phyloP scores from a whole-genome alignment of 2,797 vertebrate genomes.

The Gymnothorax reevesii region DNA sequence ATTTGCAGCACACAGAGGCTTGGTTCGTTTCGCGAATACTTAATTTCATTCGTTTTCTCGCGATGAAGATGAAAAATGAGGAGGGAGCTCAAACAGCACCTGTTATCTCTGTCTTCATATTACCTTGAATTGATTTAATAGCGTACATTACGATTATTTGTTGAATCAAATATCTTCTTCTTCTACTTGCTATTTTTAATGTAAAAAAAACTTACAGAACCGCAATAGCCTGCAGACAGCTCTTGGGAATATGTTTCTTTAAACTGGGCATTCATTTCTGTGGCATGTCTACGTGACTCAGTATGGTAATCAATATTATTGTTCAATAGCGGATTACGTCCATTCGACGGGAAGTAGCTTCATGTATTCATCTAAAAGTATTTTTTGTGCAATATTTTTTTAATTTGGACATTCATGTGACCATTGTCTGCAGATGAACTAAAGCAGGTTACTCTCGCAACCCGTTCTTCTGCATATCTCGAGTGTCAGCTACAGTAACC shows the following conservation, averaged over 20 bases:
- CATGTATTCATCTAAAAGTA: not conserved
- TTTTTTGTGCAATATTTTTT: not conserved
- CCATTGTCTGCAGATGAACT: not conserved
- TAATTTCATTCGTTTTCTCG: slow-evolving; percentile 16
- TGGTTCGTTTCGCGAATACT: not conserved
- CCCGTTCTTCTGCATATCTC: slow-evolving; percentile 18
- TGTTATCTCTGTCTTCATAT: not conserved
- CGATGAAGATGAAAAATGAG: not conserved
- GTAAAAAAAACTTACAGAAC: not conserved
- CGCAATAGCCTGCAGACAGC: not conserved
- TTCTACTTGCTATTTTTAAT: not conserved
- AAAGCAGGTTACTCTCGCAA: not conserved
- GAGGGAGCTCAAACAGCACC: not conserved
- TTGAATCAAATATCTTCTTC: not conserved
- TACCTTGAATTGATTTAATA: not conserved
- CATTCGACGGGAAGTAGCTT: not conserved
- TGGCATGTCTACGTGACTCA: slow-evolving; percentile 3
- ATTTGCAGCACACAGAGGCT: not conserved
- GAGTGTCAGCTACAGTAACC: slow-evolving; percentile 42
- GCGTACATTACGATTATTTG: not conserved
- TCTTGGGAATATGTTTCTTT: not conserved
- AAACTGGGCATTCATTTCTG: not conserved
- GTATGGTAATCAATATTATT: not conserved
- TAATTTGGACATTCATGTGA: not conserved
- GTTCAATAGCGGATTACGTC: not conserved